Conservation (phyloP, 2,888 invertebrate species). For the Agonopterix heracliana region DNA sequence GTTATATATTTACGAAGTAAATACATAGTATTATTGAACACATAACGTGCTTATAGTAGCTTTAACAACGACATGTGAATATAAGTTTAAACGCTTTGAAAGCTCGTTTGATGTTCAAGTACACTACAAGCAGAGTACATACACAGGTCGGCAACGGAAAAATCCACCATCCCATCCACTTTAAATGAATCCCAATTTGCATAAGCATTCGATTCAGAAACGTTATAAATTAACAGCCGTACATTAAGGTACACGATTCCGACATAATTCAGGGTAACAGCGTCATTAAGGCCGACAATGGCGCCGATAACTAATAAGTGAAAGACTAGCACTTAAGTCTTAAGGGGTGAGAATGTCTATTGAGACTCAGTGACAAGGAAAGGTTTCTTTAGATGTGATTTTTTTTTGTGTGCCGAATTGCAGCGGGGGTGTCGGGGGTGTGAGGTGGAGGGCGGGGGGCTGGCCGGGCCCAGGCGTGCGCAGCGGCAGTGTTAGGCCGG, state of each 20-base stretch:
- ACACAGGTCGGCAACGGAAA: conserved; percentile 29
- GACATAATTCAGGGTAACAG: conserved; percentile 36
- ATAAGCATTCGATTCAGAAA: conserved; percentile 44
- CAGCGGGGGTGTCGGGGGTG: conserved; percentile 30
- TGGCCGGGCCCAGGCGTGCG: conserved; percentile 67
- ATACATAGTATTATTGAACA: too few relatives aligned
- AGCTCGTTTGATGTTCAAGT: conserved; percentile 55
- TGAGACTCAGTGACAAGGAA: conserved; percentile 62
- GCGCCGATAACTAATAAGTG: conserved; percentile 52
- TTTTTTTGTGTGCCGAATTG: conserved; percentile 66
- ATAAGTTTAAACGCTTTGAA: conserved; percentile 49
- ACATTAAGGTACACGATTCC: neutral
- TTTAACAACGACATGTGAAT: conserved; percentile 29
- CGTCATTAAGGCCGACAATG: conserved; percentile 45
- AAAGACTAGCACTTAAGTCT: conserved; percentile 49
- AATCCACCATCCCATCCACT: conserved; percentile 33
- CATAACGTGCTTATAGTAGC: too few relatives aligned
- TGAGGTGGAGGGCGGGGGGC: conserved; percentile 26
- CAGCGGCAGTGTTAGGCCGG: conserved; percentile 59
- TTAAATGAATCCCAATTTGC: conserved; percentile 36
- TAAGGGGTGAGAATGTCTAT: conserved; percentile 43
- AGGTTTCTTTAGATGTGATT: conserved; percentile 47
- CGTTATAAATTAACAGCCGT: conserved; percentile 43
- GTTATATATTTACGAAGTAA: too few relatives aligned
- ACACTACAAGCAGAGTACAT: neutral